These are phyloP conservation scores for Belgica antarctica DNA, from an alignment of 2,888 invertebrate species.

Conservation along the genomic window DNA sequence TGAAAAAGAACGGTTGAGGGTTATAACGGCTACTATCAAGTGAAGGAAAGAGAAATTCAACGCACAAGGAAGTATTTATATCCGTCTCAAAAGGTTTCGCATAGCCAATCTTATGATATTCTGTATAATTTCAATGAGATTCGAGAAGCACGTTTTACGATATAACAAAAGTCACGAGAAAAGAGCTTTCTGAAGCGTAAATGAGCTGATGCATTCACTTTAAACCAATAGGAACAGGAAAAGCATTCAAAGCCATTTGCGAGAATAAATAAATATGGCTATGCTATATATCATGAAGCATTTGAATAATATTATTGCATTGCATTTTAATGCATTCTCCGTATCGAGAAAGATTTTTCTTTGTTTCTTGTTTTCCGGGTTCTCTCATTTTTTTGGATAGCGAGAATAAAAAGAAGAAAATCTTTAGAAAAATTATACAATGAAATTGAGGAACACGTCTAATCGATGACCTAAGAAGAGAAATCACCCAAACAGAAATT, in stretches of 20 bases:
- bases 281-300: conserved; percentile 9
- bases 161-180: neutral
- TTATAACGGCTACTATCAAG: too few relatives aligned
- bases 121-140: too few relatives aligned
- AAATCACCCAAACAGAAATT: neutral
- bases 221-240: neutral
- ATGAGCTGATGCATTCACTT: neutral
- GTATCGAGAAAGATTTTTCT: neutral
- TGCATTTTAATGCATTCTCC: conserved; percentile 4
- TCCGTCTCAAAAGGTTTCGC: too few relatives aligned
- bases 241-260: neutral
- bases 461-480: conserved; percentile 16
- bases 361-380: neutral
- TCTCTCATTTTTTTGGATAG: neutral
- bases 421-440: conserved; percentile 27
- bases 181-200: neutral
- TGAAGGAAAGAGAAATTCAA: too few relatives aligned
- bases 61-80: too few relatives aligned
- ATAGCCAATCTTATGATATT: too few relatives aligned
- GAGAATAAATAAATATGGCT: too few relatives aligned
- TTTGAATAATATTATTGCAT: conserved; percentile 14
- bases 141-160: too few relatives aligned
- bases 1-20: too few relatives aligned
- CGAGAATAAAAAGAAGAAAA: neutral
- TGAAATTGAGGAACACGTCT: neutral